Percentiles rank a stretch among this genome's conserved stretches.
Conservation (phyloP, 2,888 invertebrate species). For the Eudemis profundana region DNA sequence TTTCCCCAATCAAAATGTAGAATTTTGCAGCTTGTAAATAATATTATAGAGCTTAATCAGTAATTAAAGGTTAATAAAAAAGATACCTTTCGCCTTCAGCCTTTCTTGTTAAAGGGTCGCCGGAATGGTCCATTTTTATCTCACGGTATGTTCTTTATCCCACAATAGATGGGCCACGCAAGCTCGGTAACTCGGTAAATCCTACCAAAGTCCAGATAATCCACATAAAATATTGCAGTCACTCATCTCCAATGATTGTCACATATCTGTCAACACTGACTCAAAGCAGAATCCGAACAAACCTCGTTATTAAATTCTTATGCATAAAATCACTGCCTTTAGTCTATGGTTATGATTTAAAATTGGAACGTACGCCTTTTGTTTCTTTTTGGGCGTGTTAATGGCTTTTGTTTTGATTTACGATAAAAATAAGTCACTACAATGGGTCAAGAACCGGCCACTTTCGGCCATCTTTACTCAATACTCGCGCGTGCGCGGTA, state of each 20-base stretch:
- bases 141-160: not conserved
- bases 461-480: constrained; percentile 65
- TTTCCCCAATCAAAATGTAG: not conserved
- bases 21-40: not conserved
- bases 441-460: constrained; percentile 58
- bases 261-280: constrained; percentile 68
- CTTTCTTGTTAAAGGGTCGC: constrained; percentile 4
- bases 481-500: constrained; percentile 63
- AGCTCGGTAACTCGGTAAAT: constrained; percentile 24
- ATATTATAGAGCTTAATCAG: no score
- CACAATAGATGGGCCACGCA: constrained; percentile 1
- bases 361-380: constrained; percentile 29
- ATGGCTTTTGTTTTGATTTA: constrained; percentile 53
- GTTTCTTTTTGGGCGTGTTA: constrained; percentile 31
- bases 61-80: not conserved
- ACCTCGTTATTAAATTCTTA: constrained; percentile 25
- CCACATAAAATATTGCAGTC: constrained; percentile 55
- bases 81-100: constrained; percentile 23
- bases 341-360: constrained; percentile 42
- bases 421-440: constrained; percentile 59
- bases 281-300: constrained; percentile 41
- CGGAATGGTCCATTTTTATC: constrained; percentile 49
- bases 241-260: constrained; percentile 63
- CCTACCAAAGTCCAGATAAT: constrained; percentile 48
- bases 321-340: constrained; percentile 29